These are phyloP conservation scores for Drosophila simulans DNA, from an alignment of 1,140 invertebrate genomes.

Conservation along the genomic window DNA sequence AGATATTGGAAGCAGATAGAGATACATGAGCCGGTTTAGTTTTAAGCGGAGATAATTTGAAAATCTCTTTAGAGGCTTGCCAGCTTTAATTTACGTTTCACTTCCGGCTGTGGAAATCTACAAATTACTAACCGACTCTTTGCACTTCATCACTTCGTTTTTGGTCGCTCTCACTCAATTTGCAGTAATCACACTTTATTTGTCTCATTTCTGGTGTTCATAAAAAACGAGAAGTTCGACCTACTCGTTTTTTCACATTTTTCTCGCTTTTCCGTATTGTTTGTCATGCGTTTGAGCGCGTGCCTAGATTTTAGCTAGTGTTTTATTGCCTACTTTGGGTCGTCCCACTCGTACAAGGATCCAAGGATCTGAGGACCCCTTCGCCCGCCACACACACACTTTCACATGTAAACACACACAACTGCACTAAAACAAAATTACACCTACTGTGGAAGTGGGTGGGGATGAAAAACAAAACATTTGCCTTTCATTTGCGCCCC, in stretches of 20 bases:
- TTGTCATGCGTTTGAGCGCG: constrained; percentile 62
- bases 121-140: constrained; percentile 26
- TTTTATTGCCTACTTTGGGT: constrained; percentile 80
- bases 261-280: constrained; percentile 42
- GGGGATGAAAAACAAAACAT: constrained; percentile 74
- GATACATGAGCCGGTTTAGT: constrained; percentile 6
- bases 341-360: constrained; percentile 29
- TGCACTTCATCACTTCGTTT: constrained; percentile 15
- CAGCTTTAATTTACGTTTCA: constrained; percentile 15
- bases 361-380: neutral
- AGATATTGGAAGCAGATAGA: neutral
- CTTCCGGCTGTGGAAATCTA: constrained; percentile 4
- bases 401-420: constrained; percentile 70
- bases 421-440: constrained; percentile 47
- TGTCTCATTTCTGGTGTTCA: constrained; percentile 75
- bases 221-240: constrained; percentile 54
- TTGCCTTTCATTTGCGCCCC: constrained; percentile 81
- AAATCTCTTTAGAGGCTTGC: constrained; percentile 19
- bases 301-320: constrained; percentile 77
- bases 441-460: constrained; percentile 6
- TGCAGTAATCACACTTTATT: constrained; percentile 80
- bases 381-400: constrained; percentile 33
- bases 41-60: constrained; percentile 22
- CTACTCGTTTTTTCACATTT: constrained; percentile 35
- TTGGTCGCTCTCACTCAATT: constrained; percentile 69